phyloP scores from a whole-genome alignment of 2,797 vertebrate genomes.

The Amblyopsis hoosieri region DNA sequence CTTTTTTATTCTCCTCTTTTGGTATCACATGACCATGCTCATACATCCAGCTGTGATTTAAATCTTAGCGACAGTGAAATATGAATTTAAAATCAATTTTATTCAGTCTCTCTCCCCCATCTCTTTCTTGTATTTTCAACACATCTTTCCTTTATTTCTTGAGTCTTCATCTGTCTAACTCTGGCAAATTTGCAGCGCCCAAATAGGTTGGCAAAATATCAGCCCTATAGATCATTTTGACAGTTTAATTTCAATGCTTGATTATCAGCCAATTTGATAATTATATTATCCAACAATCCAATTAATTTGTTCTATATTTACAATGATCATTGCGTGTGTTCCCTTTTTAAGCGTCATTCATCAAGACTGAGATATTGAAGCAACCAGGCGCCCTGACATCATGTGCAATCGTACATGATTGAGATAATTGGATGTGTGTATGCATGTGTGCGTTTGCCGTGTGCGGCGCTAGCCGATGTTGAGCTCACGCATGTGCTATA shows the following conservation, averaged over 20 bases:
- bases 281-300: constrained; percentile 80
- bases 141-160: constrained; percentile 27
- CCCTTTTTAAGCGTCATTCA: constrained; percentile 55
- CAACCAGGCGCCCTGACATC: constrained; percentile 45
- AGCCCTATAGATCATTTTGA: constrained; percentile 79
- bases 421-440: constrained; percentile 37
- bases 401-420: constrained; percentile 29
- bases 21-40: too few relatives aligned
- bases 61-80: constrained; percentile 31
- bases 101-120: constrained; percentile 17
- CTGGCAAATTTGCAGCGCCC: constrained; percentile 40
- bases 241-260: constrained; percentile 80
- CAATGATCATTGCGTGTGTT: constrained; percentile 74
- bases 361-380: constrained; percentile 61
- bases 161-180: constrained; percentile 44
- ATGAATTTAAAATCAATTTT: constrained; percentile 39
- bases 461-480: constrained; percentile 27
- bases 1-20: too few relatives aligned
- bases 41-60: constrained; percentile 3
- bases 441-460: constrained; percentile 13
- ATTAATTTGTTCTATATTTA: constrained; percentile 83
- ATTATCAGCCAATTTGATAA: constrained; percentile 83
- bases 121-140: constrained; percentile 25
- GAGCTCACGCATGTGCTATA: constrained; percentile 34
- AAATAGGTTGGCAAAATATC: constrained; percentile 61